A percentile compares a stretch with the other conserved stretches of the same genome.
Conservation (phyloP, 2,113 vertebrate species). For the Meleagris gallopavo region DNA sequence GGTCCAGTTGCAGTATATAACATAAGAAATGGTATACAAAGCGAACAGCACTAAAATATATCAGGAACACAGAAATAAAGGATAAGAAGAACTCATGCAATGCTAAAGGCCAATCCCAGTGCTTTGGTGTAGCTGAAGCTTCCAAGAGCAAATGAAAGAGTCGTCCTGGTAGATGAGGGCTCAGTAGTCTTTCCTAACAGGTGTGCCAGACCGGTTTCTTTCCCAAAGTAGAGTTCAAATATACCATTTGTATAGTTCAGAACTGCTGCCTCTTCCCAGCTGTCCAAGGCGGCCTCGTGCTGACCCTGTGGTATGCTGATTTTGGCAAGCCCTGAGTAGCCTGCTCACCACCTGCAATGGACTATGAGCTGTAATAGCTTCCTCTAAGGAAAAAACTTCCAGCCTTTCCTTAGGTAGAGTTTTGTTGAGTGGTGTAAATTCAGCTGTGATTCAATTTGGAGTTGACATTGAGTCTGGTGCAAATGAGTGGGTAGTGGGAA, state of each 20-base stretch:
- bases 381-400: not conserved
- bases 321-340: not conserved
- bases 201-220: not conserved
- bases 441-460: not conserved
- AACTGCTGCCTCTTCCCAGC: conserved; percentile 9
- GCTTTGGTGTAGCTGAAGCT: not conserved
- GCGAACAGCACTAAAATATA: not conserved
- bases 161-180: not conserved
- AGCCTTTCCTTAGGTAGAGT: not conserved
- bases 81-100: not conserved
- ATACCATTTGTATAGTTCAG: not conserved
- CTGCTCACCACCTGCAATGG: not conserved
- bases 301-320: not conserved
- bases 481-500: not conserved
- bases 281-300: not conserved
- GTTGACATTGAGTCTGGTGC: not conserved
- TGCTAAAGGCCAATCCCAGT: not conserved
- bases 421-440: not conserved
- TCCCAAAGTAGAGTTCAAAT: not conserved
- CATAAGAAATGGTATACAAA: not conserved
- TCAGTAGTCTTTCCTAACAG: not conserved
- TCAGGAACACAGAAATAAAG: not conserved
- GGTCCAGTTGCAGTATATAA: not conserved
- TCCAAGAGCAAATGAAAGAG: not conserved
- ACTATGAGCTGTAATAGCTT: not conserved